Evolutionary conservation across 1,140 invertebrate species (phyloP).

Genomic region (Adelges cooleyi): DNA sequence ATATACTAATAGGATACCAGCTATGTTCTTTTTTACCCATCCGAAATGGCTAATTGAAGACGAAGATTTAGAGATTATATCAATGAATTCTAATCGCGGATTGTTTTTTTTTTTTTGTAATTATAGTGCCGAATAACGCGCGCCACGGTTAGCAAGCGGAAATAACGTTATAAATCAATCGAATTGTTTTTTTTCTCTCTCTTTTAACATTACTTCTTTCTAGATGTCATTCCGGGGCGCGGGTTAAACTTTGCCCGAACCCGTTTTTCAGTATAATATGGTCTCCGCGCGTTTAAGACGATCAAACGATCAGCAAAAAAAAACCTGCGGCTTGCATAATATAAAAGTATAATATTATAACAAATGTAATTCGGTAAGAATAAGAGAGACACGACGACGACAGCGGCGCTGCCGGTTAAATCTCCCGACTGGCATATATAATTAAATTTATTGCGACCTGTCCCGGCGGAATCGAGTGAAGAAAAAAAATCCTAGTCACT

Average conservation of each 20-base stretch:
- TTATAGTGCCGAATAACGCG: no score
- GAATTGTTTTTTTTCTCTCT: background rate
- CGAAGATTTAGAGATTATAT: no score
- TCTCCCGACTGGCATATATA: background rate
- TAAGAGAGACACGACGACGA: background rate
- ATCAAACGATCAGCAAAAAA: background rate
- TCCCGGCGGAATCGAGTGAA: background rate
- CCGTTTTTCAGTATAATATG: no score
- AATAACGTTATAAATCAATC: slow-evolving; percentile 27
- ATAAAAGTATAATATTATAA: no score
- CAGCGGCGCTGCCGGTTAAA: no score
- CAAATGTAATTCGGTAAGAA: background rate
- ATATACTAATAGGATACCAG: no score
- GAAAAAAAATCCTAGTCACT: slow-evolving; percentile 24
- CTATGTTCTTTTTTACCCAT: no score
- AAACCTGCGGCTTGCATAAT: slow-evolving; percentile 16
- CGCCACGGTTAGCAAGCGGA: background rate
- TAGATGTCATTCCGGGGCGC: no score
- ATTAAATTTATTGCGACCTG: slow-evolving; percentile 27
- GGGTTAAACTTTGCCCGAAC: slow-evolving; percentile 8
- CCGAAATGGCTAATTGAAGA: no score
- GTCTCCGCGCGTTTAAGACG: background rate
- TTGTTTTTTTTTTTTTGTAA: no score
- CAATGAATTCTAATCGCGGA: no score
- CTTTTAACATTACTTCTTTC: background rate